phyloP scores from a whole-genome alignment of 2,113 vertebrate genomes.

The Cynoglossus semilaevis region DNA sequence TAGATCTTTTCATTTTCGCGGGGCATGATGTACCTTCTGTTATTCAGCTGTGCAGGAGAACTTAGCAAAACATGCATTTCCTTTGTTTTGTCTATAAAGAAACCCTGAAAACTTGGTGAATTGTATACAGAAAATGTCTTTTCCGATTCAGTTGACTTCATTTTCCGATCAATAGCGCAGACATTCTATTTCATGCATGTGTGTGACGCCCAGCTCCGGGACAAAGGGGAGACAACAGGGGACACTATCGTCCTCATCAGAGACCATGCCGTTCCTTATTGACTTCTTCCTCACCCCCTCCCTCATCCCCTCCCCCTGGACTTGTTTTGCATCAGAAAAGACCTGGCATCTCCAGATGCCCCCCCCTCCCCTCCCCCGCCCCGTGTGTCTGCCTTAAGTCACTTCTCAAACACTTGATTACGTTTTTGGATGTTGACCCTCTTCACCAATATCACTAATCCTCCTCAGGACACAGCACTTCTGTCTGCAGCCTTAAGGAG shows the following conservation, averaged over 20 bases:
- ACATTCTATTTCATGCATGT: neutral
- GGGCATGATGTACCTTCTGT: neutral
- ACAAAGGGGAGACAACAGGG: conserved; percentile 54
- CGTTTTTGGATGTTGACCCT: conserved; percentile 62
- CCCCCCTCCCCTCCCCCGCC: no score
- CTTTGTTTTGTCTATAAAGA: no score
- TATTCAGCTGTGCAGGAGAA: neutral
- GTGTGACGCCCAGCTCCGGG: conserved; percentile 37
- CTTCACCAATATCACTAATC: conserved; percentile 60
- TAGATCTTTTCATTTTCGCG: conserved; percentile 8
- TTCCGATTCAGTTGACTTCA: no score
- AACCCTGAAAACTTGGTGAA: no score
- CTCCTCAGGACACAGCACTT: conserved; percentile 40
- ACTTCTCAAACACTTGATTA: conserved; percentile 67
- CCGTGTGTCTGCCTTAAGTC: conserved; percentile 49
- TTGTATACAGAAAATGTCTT: no score
- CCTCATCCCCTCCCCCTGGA: conserved; percentile 21
- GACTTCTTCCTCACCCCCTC: conserved; percentile 31
- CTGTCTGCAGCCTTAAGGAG: conserved; percentile 54
- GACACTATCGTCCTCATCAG: conserved; percentile 25
- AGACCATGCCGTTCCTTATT: conserved; percentile 46
- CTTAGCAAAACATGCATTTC: no score
- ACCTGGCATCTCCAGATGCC: conserved; percentile 42
- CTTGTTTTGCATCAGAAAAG: conserved; percentile 72
- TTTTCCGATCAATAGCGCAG: conserved; percentile 26